Conservation (phyloP, 2,113 vertebrate genomes). For the Pogona vitticeps region DNA sequence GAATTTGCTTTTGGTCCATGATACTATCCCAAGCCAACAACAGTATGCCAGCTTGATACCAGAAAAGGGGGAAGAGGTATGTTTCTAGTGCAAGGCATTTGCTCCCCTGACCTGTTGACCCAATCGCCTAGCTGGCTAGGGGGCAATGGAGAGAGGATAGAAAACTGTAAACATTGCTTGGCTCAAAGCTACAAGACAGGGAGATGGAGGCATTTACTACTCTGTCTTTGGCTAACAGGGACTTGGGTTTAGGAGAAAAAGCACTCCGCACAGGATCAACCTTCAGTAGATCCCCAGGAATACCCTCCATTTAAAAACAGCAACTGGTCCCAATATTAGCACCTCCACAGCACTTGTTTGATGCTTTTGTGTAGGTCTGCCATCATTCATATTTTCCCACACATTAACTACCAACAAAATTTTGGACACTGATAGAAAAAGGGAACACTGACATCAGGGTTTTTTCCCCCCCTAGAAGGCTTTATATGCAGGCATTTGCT, state of each 20-base stretch:
- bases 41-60: neutral
- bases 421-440: neutral
- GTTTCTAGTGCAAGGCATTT: slow-evolving; percentile 11
- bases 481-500: neutral
- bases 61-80: neutral
- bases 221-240: neutral
- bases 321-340: neutral
- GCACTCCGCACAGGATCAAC: neutral
- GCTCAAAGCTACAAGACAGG: slow-evolving; percentile 17
- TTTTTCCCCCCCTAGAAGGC: neutral
- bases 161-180: slow-evolving; percentile 30
- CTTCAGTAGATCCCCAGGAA: neutral
- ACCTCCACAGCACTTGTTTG: neutral
- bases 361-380: neutral
- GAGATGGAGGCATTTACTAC: neutral
- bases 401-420: neutral
- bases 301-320: neutral
- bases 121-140: neutral
- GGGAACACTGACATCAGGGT: neutral
- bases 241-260: neutral
- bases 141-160: neutral
- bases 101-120: neutral
- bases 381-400: neutral
- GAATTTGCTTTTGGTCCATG: slow-evolving; percentile 52
- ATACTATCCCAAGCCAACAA: accelerated